phyloP scores from a whole-genome alignment of 2,113 vertebrate genomes.

The Irena cyanogastra region DNA sequence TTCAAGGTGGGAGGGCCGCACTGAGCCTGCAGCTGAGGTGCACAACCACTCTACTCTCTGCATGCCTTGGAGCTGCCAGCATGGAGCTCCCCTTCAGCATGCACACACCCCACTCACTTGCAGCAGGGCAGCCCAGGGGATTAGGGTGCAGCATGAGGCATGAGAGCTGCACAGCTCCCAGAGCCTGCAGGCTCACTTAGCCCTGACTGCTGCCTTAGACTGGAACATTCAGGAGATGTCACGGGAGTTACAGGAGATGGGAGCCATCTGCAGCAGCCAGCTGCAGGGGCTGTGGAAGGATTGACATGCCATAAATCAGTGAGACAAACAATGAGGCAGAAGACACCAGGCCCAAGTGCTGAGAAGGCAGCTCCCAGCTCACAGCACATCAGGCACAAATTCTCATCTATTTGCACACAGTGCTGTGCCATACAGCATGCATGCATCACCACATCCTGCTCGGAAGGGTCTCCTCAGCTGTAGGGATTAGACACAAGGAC shows the following conservation, averaged over 20 bases:
- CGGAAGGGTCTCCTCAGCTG: neutral
- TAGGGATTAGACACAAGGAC: fast-evolving
- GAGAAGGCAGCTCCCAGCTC: constrained; percentile 20
- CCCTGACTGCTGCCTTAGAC: neutral
- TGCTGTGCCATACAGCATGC: neutral
- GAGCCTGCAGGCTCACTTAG: neutral
- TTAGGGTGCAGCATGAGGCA: neutral
- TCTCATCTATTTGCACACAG: neutral
- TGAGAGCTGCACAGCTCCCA: neutral
- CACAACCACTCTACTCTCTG: neutral
- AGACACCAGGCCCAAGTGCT: neutral
- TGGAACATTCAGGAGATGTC: neutral
- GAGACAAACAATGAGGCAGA: neutral
- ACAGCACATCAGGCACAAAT: neutral
- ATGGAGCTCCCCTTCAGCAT: neutral
- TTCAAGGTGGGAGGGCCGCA: neutral
- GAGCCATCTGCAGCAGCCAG: constrained; percentile 33
- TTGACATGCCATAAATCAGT: constrained; percentile 7
- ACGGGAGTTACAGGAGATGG: neutral
- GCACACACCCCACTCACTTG: neutral
- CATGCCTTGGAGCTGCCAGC: neutral
- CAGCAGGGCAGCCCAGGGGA: neutral
- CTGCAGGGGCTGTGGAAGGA: neutral
- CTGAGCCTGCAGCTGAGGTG: neutral
- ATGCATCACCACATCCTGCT: neutral